Percentiles rank a stretch among this genome's conserved stretches.
Evolutionary conservation across 1,140 invertebrate species (phyloP).

Genomic region (Olivierus martensii): DNA sequence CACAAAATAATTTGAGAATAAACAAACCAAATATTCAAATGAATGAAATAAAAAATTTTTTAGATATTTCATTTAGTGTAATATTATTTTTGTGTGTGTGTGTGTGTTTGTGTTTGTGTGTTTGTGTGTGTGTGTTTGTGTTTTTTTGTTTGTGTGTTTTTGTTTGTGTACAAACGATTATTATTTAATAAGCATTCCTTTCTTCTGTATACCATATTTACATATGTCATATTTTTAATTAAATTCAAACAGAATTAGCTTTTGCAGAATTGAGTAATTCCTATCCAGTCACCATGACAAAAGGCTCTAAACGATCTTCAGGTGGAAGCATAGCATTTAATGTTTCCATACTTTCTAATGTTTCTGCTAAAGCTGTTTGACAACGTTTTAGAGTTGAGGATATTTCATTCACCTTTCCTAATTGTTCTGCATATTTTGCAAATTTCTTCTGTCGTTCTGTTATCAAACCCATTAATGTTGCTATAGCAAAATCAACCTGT

Average conservation of each 20-base stretch:
- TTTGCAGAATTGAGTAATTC: neutral
- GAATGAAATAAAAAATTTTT: no score
- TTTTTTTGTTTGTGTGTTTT: no score
- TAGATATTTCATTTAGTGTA: no score
- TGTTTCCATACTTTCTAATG: constrained; percentile 65
- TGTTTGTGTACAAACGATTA: no score
- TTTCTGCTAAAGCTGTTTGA: constrained; percentile 66
- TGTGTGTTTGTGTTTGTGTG: no score
- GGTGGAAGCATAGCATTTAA: constrained; percentile 70
- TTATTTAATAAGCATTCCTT: no score
- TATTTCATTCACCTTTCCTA: constrained; percentile 61
- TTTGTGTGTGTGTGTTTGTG: no score
- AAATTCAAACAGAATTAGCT: neutral
- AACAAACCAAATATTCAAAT: no score
- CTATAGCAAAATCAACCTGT: constrained; percentile 56
- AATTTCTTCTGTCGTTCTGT: constrained; percentile 69
- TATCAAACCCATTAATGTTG: constrained; percentile 48
- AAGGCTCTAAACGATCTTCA: constrained; percentile 71
- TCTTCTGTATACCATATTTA: no score
- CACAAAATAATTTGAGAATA: no score
- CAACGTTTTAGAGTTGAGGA: constrained; percentile 63
- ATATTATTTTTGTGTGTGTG: no score
- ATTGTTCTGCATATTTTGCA: constrained; percentile 65
- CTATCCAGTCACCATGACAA: constrained; percentile 67
- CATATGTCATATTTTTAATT: no score